Base-by-base conservation (phyloP, 2,113 vertebrate genomes). In the Xyrauchen texanus region DNA sequence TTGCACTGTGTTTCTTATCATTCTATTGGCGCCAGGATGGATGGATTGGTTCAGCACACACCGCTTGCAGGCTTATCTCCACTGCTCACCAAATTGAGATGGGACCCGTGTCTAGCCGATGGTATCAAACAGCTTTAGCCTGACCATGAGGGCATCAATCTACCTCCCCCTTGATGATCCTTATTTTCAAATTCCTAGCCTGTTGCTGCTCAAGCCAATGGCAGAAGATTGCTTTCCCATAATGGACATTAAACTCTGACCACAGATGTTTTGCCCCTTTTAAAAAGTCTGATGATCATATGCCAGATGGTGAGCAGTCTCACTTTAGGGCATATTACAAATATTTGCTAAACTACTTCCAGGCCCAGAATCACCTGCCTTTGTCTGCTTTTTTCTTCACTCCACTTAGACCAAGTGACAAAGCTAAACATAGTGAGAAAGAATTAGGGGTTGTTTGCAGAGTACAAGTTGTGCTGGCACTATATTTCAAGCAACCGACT, bases 11-110 rank as follows among this genome's bases (percentile, higher is more conserved):
- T 68, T 78, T 52, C 44, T 72, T 63, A 66, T 34, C 64, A 52
- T 66, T 84, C 87, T 85, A 82, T 87, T 85, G 86, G 75, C 85
- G 74, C 58, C 72, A 83, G 84, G 87, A 91, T 89, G 82, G 88
- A 91, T 88, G 64, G 84, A 76, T 62, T 76, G 76, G 74, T 87
- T 83, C 79, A 66, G 81, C 84, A 86, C 84, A 90, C 53, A 5
- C 58, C 11, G 53, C 83, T 8, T 47, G 76, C 76, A 72, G 85
- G 85, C 84, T 88, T 87, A 85, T 83, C 85, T 86, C 84, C 82
- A 85, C 83, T 61, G 83, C 71, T 78, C 78, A 86, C 66, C 83
- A 92, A 90, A 93, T 92, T 93, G 88, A 91, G 85, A 83, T 86
- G 90, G 91, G 92, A 93, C 87, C 86, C 85, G 81, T 75, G 77